Conservation (phyloP, 2,797 vertebrate genomes). For the Acanthis flammea region DNA sequence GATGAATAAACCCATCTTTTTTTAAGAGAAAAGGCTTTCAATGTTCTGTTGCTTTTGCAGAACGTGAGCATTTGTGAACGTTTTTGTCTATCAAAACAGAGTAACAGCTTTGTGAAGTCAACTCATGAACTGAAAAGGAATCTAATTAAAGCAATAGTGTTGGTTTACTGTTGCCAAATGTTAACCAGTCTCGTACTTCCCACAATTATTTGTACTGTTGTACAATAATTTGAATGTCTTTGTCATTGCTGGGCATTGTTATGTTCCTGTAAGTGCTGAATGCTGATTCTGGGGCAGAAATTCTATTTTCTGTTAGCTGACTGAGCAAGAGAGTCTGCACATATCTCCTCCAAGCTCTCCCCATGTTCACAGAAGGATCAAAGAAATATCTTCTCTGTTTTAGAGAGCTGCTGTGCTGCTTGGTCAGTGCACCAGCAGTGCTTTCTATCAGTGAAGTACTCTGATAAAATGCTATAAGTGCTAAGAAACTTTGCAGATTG, state of each 20-base stretch:
- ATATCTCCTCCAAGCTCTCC: neutral
- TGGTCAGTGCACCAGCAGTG: neutral
- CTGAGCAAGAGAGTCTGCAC: neutral
- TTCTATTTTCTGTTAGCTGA: neutral
- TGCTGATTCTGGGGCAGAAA: neutral
- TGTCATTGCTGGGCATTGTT: constrained; percentile 10
- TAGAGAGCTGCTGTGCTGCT: neutral
- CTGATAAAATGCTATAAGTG: neutral
- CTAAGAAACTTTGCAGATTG: neutral
- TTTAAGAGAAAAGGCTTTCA: neutral
- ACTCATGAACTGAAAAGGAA: neutral
- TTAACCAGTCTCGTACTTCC: constrained; percentile 17
- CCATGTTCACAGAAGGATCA: neutral
- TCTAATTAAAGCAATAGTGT: constrained; percentile 32
- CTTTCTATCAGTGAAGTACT: neutral
- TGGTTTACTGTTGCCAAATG: constrained; percentile 5
- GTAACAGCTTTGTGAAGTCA: constrained; percentile 11
- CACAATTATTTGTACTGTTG: constrained; percentile 24
- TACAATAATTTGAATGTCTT: neutral
- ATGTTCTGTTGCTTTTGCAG: neutral
- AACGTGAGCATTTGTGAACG: neutral
- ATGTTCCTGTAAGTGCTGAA: constrained; percentile 17
- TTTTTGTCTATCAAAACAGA: neutral
- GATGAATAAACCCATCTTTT: constrained; percentile 42
- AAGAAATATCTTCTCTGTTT: neutral